phyloP scores from a whole-genome alignment of 2,797 vertebrate species.

The Pterois miles region DNA sequence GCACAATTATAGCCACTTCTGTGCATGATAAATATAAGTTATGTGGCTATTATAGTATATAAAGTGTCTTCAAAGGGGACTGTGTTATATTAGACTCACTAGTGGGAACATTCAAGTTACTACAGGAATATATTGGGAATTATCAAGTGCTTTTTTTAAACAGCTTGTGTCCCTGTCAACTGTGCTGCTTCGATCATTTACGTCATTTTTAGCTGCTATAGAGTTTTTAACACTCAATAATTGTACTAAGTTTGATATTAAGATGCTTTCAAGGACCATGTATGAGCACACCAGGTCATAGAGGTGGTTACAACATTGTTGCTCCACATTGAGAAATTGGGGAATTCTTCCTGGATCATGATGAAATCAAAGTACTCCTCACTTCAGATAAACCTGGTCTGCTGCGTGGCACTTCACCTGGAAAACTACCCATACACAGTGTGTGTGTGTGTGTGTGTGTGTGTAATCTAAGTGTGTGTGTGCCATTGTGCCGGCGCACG shows the following conservation, averaged over 20 bases:
- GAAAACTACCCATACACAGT: conserved; percentile 23
- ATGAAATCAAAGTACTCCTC: conserved; percentile 1
- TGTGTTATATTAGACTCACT: neutral
- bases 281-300: neutral
- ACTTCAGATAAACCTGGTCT: neutral
- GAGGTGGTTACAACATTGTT: neutral
- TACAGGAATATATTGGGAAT: neutral
- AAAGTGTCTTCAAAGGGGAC: neutral
- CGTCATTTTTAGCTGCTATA: neutral
- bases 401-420: conserved; percentile 41
- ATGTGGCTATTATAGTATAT: neutral
- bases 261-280: neutral
- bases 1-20: too few species aligned
- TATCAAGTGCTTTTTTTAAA: neutral
- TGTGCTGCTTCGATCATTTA: neutral
- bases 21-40: neutral
- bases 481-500: conserved; percentile 19
- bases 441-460: neutral
- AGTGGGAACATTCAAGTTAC: neutral
- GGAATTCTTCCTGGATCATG: conserved; percentile 34
- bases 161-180: neutral
- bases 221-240: neutral
- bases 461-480: conserved; percentile 8
- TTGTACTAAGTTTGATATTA: neutral
- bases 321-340: neutral